phyloP scores from a whole-genome alignment of 2,113 vertebrate genomes.

The Dicaeum eximium region DNA sequence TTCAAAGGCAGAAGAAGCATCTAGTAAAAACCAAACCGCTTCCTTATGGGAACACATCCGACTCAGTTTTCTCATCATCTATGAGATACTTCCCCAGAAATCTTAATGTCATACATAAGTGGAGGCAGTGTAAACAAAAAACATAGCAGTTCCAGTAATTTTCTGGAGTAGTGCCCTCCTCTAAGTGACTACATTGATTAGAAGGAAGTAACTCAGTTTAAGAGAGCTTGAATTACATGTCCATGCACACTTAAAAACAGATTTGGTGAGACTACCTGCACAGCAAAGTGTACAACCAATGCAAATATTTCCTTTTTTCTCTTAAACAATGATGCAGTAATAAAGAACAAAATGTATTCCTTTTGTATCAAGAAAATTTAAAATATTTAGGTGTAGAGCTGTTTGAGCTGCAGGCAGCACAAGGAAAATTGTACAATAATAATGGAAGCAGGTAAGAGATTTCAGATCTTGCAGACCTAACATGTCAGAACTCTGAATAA shows the following conservation, averaged over 20 bases:
- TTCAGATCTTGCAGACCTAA: conserved; percentile 48
- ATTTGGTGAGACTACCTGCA: background rate
- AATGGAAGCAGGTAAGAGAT: conserved; percentile 20
- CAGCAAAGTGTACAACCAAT: background rate
- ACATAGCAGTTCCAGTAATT: background rate
- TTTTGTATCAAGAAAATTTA: background rate
- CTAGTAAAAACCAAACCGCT: background rate
- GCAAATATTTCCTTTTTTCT: background rate
- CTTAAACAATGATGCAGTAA: background rate
- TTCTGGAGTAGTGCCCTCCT: background rate
- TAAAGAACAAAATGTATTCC: background rate
- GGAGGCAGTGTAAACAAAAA: background rate
- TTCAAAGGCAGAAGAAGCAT: background rate
- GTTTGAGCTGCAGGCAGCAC: conserved; percentile 33
- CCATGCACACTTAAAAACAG: background rate
- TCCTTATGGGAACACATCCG: background rate
- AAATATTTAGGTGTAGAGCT: background rate
- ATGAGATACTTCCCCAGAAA: background rate
- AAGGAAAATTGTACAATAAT: background rate
- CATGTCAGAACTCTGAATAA: conserved; percentile 22
- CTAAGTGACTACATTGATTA: background rate
- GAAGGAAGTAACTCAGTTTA: background rate
- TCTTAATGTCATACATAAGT: background rate
- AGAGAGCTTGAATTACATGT: background rate
- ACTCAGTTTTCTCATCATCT: background rate